Evolutionary conservation across 2,797 vertebrate species (phyloP).

Genomic region (Coregonus sp.): DNA sequence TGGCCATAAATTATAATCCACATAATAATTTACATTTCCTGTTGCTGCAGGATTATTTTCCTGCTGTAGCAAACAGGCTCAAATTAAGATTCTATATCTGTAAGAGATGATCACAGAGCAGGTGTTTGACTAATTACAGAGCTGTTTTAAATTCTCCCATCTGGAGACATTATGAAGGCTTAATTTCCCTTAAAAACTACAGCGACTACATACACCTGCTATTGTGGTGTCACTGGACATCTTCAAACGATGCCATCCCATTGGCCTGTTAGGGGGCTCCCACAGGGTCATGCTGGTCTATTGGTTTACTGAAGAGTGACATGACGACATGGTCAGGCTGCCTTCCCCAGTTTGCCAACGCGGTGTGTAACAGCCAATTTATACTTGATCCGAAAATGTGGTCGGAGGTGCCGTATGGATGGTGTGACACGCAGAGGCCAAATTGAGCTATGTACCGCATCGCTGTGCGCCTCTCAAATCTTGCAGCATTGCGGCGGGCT

Average conservation of each 20-base stretch:
- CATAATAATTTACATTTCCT: no score
- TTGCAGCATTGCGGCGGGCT: no score
- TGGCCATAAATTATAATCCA: no score
- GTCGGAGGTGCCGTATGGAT: no score
- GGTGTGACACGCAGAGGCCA: no score
- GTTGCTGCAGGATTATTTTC: no score
- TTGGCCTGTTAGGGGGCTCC: conserved; percentile 56
- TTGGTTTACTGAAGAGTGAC: conserved; percentile 41
- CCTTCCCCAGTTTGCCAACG: conserved; percentile 40
- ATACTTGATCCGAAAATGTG: no score
- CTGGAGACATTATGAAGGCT: conserved; percentile 11
- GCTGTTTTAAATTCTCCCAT: background rate
- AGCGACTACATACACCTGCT: conserved; percentile 22
- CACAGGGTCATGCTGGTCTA: conserved; percentile 49
- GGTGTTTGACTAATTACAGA: conserved; percentile 20
- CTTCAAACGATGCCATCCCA: conserved; percentile 40
- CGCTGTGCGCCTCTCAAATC: no score
- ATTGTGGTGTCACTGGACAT: conserved; percentile 51
- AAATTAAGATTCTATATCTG: no score
- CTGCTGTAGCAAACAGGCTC: no score
- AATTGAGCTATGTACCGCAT: no score
- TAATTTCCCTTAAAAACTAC: conserved; percentile 2
- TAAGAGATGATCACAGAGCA: conserved; percentile 34
- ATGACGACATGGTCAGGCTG: conserved; percentile 42
- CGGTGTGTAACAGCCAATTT: conserved; percentile 28